Percentiles rank a stretch among this genome's conserved stretches.
phyloP scores from a whole-genome alignment of 2,888 invertebrate genomes.

The Odontomyia ornata region DNA sequence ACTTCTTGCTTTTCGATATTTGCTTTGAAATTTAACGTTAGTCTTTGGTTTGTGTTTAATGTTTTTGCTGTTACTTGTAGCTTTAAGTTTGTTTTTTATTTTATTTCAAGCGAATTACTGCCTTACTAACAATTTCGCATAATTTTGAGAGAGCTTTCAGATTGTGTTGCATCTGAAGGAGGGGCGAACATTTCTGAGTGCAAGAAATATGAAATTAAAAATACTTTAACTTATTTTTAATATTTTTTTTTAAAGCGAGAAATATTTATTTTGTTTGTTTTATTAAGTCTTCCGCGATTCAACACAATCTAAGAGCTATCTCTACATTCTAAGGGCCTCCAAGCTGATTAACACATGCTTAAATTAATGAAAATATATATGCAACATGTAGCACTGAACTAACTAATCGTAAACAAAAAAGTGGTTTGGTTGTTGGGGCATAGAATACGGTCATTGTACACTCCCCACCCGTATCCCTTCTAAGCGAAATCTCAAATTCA shows the following conservation, averaged over 20 bases:
- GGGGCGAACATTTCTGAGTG: no score
- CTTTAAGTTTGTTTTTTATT: conserved; percentile 10
- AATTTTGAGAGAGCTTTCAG: neutral
- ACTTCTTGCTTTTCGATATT: conserved; percentile 12
- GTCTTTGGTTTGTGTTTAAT: neutral
- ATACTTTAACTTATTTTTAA: no score
- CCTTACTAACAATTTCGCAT: conserved; percentile 16
- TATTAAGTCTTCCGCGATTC: neutral
- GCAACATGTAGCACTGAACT: no score
- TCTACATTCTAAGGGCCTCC: neutral
- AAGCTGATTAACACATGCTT: conserved; percentile 6
- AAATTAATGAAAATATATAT: neutral
- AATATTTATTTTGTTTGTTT: neutral
- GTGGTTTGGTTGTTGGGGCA: neutral
- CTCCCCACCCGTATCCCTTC: neutral
- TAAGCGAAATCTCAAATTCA: neutral
- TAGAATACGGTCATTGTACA: neutral
- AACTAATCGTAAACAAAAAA: neutral
- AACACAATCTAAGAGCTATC: neutral
- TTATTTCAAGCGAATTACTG: neutral
- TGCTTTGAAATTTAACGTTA: conserved; percentile 26
- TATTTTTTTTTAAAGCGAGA: no score
- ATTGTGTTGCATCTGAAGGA: neutral
- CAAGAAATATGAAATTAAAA: no score
- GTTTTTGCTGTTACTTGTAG: neutral